Percentiles rank a stretch among this genome's conserved stretches.
These are phyloP conservation scores for Eilema caniola DNA, from an alignment of 2,888 invertebrate genomes.

Conservation along the genomic window DNA sequence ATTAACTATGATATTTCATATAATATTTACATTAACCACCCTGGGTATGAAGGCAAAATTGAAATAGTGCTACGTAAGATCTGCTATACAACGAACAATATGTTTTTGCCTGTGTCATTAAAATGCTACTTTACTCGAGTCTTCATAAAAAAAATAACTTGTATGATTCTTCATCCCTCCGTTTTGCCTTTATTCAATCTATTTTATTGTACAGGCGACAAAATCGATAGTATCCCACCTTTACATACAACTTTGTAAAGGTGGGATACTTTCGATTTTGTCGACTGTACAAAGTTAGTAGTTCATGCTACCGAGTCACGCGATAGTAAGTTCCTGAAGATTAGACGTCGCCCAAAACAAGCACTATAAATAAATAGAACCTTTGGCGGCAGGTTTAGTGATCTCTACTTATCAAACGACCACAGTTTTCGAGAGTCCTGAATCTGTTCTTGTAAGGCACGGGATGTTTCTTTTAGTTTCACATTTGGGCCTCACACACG, in stretches of 20 bases:
- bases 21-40: too few relatives aligned
- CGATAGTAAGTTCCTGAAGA: not conserved
- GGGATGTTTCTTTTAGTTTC: not conserved
- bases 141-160: not conserved
- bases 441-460: not conserved
- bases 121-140: not conserved
- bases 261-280: too few relatives aligned
- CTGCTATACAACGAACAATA: too few relatives aligned
- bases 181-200: too few relatives aligned
- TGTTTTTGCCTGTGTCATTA: too few relatives aligned
- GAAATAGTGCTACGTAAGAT: too few relatives aligned
- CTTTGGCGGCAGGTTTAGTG: not conserved
- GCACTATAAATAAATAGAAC: not conserved
- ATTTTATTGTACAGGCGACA: too few relatives aligned
- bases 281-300: too few relatives aligned
- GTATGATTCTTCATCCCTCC: not conserved
- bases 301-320: not conserved
- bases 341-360: not conserved
- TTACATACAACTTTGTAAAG: too few relatives aligned
- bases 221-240: too few relatives aligned
- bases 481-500: not conserved
- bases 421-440: not conserved
- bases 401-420: not conserved
- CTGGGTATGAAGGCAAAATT: too few relatives aligned
- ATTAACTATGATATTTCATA: too few relatives aligned